Evolutionary conservation across 1,140 invertebrate species (phyloP).

Genomic region (Macrocentrus cingulum): DNA sequence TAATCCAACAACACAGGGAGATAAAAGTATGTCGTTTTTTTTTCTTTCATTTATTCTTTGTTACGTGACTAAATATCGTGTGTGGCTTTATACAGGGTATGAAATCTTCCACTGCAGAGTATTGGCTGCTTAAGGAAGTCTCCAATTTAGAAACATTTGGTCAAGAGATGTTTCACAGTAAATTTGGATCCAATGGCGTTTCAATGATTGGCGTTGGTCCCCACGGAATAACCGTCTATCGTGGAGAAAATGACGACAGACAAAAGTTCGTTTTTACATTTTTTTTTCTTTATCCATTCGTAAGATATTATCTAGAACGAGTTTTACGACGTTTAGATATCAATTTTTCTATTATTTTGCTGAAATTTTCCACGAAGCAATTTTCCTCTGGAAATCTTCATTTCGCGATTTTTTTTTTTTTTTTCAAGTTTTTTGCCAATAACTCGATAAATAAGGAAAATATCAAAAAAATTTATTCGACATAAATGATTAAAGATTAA

Average conservation of each 20-base stretch:
- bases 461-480: too few relatives aligned
- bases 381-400: too few relatives aligned
- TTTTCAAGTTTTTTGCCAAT: background rate
- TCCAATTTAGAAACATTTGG: constrained; percentile 78
- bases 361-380: too few relatives aligned
- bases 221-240: constrained; percentile 76
- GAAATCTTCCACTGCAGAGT: constrained; percentile 69
- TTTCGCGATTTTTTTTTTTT: constrained; percentile 9
- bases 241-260: constrained; percentile 63
- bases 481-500: too few relatives aligned
- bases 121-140: constrained; percentile 79
- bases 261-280: constrained; percentile 61
- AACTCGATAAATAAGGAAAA: background rate
- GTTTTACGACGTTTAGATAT: too few relatives aligned
- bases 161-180: constrained; percentile 79
- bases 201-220: constrained; percentile 74
- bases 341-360: too few relatives aligned
- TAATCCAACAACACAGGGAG: constrained; percentile 66
- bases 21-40: constrained; percentile 49
- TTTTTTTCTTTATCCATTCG: too few relatives aligned
- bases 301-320: too few relatives aligned
- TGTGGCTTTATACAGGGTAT: constrained; percentile 54
- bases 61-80: constrained; percentile 17
- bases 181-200: constrained; percentile 53
- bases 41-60: too few relatives aligned